A percentile compares a stretch with the other conserved stretches of the same genome.
These are phyloP conservation scores for Nothobranchius kuhntae DNA, from an alignment of 2,113 vertebrate species.

Conservation along the genomic window DNA sequence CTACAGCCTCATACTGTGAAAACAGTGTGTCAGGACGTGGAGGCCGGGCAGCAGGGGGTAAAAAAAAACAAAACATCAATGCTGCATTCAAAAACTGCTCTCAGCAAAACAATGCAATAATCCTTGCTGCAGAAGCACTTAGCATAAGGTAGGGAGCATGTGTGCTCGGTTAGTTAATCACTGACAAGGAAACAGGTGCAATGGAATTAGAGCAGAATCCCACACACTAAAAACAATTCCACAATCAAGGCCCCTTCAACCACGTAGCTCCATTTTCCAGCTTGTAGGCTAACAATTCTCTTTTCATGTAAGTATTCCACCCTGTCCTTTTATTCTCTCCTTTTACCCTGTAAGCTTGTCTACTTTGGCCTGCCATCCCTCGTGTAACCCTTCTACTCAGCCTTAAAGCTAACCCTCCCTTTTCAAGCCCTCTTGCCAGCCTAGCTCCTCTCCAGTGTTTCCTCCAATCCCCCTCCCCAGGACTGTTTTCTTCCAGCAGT, in stretches of 20 bases:
- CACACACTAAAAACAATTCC: neutral
- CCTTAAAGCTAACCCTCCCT: too few species aligned
- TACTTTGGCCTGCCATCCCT: neutral
- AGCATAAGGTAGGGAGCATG: too few species aligned
- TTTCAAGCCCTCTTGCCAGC: neutral
- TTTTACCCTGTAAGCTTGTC: neutral
- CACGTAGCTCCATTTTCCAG: neutral
- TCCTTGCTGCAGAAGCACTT: too few species aligned
- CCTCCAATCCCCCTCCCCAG: neutral
- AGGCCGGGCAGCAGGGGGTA: neutral
- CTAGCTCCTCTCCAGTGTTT: neutral
- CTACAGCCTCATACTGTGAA: constrained; percentile 12
- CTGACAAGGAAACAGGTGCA: neutral
- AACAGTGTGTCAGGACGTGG: neutral
- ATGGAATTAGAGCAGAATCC: neutral
- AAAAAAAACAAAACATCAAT: neutral
- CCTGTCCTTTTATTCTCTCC: neutral
- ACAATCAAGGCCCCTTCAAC: constrained; percentile 1
- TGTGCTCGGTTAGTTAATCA: neutral
- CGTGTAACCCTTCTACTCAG: neutral
- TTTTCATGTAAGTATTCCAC: neutral
- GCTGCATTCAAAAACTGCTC: neutral
- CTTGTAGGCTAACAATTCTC: neutral
- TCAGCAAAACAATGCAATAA: neutral
- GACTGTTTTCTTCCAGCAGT: neutral